Conservation (phyloP, 2,797 vertebrate species). For the Lepidocolaptes lacrymiger region DNA sequence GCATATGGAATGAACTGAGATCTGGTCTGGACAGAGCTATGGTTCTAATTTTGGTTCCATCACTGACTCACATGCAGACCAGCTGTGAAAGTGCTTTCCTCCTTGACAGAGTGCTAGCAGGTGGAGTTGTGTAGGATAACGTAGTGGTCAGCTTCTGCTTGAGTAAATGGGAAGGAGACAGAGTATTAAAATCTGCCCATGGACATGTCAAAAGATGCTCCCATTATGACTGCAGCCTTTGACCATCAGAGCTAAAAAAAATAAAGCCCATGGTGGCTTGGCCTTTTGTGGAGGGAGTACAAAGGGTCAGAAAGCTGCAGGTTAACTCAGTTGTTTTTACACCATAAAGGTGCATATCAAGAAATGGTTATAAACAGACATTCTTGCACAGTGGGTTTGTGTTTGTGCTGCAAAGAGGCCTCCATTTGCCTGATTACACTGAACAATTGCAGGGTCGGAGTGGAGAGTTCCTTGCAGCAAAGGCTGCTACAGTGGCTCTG, state of each 20-base stretch:
- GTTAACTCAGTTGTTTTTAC: neutral
- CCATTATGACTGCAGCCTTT: neutral
- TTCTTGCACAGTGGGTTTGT: neutral
- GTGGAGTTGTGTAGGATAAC: neutral
- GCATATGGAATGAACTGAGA: neutral
- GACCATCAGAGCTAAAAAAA: neutral
- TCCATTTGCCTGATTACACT: neutral
- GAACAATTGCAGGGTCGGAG: neutral
- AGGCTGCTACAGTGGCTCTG: neutral
- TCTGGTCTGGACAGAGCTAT: neutral
- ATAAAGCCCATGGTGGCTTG: neutral
- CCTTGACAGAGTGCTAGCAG: neutral
- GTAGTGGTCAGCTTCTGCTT: neutral
- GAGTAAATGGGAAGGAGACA: neutral
- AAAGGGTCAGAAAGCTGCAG: neutral
- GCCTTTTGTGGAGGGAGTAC: neutral
- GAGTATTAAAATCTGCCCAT: neutral
- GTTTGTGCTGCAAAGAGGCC: neutral
- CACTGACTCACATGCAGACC: neutral
- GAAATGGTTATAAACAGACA: neutral
- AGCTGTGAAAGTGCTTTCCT: neutral
- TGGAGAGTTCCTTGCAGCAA: neutral
- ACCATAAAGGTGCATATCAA: neutral
- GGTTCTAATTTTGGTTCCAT: neutral
- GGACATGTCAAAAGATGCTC: neutral